Conservation (phyloP, 2,113 vertebrate species). For the Macrotus californicus region DNA sequence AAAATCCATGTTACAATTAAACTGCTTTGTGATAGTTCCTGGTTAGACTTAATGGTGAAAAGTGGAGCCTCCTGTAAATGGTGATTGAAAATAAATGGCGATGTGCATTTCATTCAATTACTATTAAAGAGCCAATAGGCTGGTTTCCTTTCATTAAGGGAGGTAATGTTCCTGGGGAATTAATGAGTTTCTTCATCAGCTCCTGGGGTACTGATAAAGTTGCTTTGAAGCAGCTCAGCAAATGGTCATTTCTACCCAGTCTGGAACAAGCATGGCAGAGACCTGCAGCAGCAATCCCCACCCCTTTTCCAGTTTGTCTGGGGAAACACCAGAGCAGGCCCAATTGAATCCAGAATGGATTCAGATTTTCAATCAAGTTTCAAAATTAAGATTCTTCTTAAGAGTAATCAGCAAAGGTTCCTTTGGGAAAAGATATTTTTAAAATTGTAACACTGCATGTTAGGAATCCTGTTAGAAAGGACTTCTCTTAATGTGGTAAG, state of each 20-base stretch:
- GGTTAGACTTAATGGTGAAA: constrained; percentile 5
- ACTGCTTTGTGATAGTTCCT: background rate
- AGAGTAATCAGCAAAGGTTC: background rate
- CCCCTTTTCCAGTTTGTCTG: background rate
- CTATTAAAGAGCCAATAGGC: constrained; percentile 2
- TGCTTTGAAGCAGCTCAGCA: background rate
- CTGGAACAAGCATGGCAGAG: background rate
- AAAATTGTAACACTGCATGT: background rate
- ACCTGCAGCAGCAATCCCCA: background rate
- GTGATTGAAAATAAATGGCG: constrained; percentile 44
- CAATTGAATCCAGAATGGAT: background rate
- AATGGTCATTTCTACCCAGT: background rate
- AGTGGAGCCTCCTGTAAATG: background rate
- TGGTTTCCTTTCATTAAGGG: constrained; percentile 44
- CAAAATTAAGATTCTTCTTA: background rate
- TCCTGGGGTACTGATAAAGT: background rate
- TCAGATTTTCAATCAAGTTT: background rate
- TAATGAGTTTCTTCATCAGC: constrained; percentile 38
- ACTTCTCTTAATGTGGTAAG: background rate
- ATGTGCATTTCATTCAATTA: constrained; percentile 16
- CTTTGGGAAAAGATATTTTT: background rate
- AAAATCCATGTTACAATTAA: background rate
- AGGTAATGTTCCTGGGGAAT: constrained; percentile 31
- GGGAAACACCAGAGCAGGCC: background rate
- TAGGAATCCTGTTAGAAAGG: background rate